Percentiles rank a stretch among this genome's conserved stretches.
phyloP scores from a whole-genome alignment of 2,797 vertebrate genomes.

The Malurus leucopterus region DNA sequence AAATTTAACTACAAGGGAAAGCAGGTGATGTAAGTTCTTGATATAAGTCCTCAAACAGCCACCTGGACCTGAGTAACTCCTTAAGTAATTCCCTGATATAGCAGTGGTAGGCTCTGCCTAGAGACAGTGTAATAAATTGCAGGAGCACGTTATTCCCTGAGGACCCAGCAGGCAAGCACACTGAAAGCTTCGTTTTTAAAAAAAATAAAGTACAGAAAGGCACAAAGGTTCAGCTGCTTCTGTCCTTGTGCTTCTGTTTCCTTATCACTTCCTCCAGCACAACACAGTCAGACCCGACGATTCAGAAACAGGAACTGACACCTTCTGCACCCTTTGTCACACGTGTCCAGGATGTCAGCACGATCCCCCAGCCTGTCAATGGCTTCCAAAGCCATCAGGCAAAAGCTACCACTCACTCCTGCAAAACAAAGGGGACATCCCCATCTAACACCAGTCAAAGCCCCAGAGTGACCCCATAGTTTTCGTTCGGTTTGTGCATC shows the following conservation, averaged over 20 bases:
- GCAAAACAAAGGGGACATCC: not conserved
- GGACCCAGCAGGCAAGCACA: not conserved
- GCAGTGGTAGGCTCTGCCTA: not conserved
- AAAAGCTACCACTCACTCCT: not conserved
- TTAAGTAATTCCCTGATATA: slow-evolving; percentile 48
- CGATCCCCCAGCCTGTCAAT: rapidly evolving
- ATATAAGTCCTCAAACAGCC: slow-evolving; percentile 28
- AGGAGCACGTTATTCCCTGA: not conserved
- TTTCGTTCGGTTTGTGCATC: not conserved
- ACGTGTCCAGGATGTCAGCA: rapidly evolving
- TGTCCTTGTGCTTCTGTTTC: slow-evolving; percentile 2
- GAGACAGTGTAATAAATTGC: slow-evolving; percentile 47
- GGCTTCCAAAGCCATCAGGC: not conserved
- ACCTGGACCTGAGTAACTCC: slow-evolving; percentile 45
- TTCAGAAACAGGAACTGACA: not conserved
- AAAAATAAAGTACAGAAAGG: not conserved
- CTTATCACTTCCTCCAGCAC: not conserved
- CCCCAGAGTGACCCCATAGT: not conserved
- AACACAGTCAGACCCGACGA: not conserved
- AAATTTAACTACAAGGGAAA: slow-evolving; percentile 37
- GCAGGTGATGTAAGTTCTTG: slow-evolving; percentile 41
- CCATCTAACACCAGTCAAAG: not conserved
- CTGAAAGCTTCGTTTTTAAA: not conserved
- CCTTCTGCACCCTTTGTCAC: not conserved
- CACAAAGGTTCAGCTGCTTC: not conserved